Conservation (phyloP, 2,888 invertebrate genomes). For the Athalia rosae region DNA sequence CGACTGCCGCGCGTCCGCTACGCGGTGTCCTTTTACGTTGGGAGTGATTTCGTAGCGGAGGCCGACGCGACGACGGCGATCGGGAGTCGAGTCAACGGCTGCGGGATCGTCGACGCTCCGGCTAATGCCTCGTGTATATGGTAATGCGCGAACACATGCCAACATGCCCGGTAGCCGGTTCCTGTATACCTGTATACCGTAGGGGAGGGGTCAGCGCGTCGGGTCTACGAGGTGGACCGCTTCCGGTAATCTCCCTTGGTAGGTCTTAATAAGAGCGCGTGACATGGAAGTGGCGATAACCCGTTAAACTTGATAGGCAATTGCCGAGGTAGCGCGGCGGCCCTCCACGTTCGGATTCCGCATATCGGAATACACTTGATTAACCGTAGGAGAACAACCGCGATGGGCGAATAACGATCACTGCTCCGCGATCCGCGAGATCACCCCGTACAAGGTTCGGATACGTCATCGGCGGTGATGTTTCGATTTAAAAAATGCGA, state of each 20-base stretch:
- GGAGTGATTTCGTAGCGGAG: background rate
- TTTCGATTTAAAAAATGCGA: no score
- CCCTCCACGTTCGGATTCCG: background rate
- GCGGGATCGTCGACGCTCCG: slow-evolving; percentile 27
- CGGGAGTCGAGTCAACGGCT: slow-evolving; percentile 28
- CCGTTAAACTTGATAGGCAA: slow-evolving; percentile 35
- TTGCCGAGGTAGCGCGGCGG: slow-evolving; percentile 22
- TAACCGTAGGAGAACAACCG: no score
- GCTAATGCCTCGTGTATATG: slow-evolving; percentile 45
- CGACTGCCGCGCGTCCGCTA: background rate
- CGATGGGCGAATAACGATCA: no score
- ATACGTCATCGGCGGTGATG: no score
- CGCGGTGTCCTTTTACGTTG: background rate
- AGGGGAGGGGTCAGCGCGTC: slow-evolving; percentile 16
- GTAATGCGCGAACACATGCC: slow-evolving; percentile 42
- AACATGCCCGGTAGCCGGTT: background rate
- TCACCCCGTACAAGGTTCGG: no score
- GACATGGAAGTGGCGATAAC: slow-evolving; percentile 30
- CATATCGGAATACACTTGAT: no score
- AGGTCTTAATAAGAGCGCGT: slow-evolving; percentile 37
- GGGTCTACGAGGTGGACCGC: slow-evolving; percentile 14
- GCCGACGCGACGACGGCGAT: slow-evolving; percentile 35
- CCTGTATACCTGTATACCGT: background rate
- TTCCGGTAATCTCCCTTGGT: slow-evolving; percentile 35
- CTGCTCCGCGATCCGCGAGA: no score